Evolutionary conservation across 2,797 vertebrate genomes (phyloP), one percentile per base, ranked within the genome.

Genomic region (Gephyroberyx darwinii): DNA sequence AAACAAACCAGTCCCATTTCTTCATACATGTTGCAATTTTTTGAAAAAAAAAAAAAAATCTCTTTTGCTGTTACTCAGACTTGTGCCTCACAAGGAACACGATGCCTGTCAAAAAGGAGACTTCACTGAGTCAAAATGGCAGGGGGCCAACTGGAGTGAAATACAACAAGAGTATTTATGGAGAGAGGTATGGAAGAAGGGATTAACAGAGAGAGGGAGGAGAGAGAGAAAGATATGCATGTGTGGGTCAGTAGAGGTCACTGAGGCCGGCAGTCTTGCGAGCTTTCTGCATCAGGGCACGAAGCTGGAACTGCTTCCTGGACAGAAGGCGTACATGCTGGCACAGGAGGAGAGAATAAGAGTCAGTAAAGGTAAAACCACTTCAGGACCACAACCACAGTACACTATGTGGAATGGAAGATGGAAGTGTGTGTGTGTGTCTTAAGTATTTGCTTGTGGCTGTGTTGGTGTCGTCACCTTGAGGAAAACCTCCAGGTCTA

Each of bases 201-300:
- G 52, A 67, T 31, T 41, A 63, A 75, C 82, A 65, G 54, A 64
- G n/a, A 68, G 69, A 59, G 61, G 52, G 45, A 75, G 65, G 63
- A 77, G 30, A 53, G 66, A 72, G 80, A 56, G 45, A 47, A 69
- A 65, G 20, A 79, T 73, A 56, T 47, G 55, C 51, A 31, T 12
- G 37, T n/a, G 39, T 22, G 69, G 71, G 84, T 98, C 85, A 99
- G 95, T 98, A 99, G 83, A 99, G 96, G 89, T 99, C 98, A 86
- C 96, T 98, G 56, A 99, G 97, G 80, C 98, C 97, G 0, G 97
- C 98, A 26, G 97, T 99, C 93, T 99, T 99, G 75, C 98, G 95
- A 69, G 98, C 98, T 94, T 99, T 99, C 90, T 99, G 98, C 98
- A 99, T 99, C 69, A 99, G 91, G 7, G 98, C 98, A 62, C 98